These are phyloP conservation scores for Cerastis leucographa DNA, from an alignment of 2,888 invertebrate species.

Conservation along the genomic window DNA sequence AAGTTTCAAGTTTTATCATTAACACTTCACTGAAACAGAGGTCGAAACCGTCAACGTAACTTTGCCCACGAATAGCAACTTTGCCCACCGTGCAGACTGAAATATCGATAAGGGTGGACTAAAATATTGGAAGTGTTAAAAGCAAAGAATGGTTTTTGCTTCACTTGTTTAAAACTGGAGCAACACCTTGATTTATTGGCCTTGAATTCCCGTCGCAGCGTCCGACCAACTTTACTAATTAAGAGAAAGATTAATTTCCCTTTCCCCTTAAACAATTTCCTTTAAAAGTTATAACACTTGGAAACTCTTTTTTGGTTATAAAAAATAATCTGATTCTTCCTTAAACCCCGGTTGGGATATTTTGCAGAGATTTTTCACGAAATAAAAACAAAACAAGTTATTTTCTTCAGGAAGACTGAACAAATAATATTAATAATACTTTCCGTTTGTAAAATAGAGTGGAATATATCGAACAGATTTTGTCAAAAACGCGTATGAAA, in stretches of 20 bases:
- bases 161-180: constrained; percentile 77
- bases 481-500: background rate
- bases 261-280: constrained; percentile 88
- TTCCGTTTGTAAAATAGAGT: background rate
- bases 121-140: constrained; percentile 79
- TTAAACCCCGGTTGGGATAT: constrained; percentile 40
- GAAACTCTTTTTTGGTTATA: constrained; percentile 73
- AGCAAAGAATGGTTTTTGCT: constrained; percentile 78
- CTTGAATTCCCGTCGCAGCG: constrained; percentile 83
- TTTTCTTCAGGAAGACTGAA: constrained; percentile 4
- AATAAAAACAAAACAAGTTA: constrained; percentile 41
- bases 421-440: background rate
- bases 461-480: background rate
- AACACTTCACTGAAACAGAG: constrained; percentile 58
- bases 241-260: constrained; percentile 90
- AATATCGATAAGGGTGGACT: constrained; percentile 78
- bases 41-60: constrained; percentile 51
- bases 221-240: constrained; percentile 88
- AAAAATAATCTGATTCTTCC: constrained; percentile 73
- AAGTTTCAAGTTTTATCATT: constrained; percentile 66
- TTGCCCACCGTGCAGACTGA: constrained; percentile 63
- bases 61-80: constrained; percentile 24
- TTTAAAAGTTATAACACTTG: constrained; percentile 81
- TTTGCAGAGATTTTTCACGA: constrained; percentile 45
- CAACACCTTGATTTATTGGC: constrained; percentile 88